A percentile compares a stretch with the other conserved stretches of the same genome.
Evolutionary conservation across 2,113 vertebrate species (phyloP).

Genomic region (Xiphias gladius): DNA sequence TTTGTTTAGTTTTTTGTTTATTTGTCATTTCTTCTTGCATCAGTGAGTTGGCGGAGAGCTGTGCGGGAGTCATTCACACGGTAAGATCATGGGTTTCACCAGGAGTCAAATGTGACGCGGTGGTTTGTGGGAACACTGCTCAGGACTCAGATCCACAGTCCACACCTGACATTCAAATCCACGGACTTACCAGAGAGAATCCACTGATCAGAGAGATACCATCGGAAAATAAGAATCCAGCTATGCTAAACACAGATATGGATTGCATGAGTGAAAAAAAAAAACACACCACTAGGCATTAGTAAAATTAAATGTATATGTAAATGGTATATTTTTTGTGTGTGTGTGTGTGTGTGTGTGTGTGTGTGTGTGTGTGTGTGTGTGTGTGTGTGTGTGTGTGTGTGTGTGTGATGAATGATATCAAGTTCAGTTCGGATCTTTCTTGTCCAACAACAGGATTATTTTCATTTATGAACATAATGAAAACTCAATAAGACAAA

Average conservation of each 20-base stretch:
- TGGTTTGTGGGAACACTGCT: constrained; percentile 81
- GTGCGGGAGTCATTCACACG: constrained; percentile 57
- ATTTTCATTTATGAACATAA: too few relatives aligned
- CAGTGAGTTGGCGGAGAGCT: constrained; percentile 17
- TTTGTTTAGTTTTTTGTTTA: not conserved
- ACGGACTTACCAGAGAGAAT: not conserved
- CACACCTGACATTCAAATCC: constrained; percentile 15
- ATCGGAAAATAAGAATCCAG: too few relatives aligned
- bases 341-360: too few relatives aligned
- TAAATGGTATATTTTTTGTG: too few relatives aligned
- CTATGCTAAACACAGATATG: not conserved
- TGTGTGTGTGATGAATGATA: too few relatives aligned
- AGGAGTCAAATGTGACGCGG: constrained; percentile 81
- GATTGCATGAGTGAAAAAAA: not conserved
- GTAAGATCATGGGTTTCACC: constrained; percentile 38
- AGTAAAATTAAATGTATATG: not conserved
- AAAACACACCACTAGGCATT: constrained; percentile 10
- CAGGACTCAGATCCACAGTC: constrained; percentile 59
- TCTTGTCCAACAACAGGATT: too few relatives aligned
- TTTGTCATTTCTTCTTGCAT: constrained; percentile 41
- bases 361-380: too few relatives aligned
- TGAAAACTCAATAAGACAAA: too few relatives aligned
- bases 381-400: too few relatives aligned
- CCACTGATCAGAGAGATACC: too few relatives aligned
- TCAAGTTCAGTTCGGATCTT: too few relatives aligned